These are phyloP conservation scores for Athetis lepigone DNA, from an alignment of 2,888 invertebrate genomes.

Conservation along the genomic window DNA sequence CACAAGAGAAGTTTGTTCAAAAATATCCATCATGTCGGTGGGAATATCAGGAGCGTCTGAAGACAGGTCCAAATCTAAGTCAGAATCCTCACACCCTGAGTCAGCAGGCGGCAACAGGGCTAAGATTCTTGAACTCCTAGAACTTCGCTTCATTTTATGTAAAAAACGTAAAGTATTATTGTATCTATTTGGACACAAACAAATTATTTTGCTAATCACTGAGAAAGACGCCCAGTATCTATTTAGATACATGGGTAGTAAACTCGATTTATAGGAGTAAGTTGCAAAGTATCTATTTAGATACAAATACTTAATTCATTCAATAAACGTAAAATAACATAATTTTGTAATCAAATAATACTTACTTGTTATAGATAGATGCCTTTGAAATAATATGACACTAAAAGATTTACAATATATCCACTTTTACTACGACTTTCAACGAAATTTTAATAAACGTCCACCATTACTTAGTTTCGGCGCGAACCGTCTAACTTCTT, in stretches of 20 bases:
- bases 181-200: too few species aligned
- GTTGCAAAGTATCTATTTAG: conserved; percentile 18
- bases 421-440: not conserved
- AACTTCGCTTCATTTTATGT: conserved; percentile 7
- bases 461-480: not conserved
- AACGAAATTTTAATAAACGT: not conserved
- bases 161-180: not conserved
- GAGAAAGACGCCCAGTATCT: conserved; percentile 15
- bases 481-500: conserved; percentile 3
- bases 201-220: conserved; percentile 2
- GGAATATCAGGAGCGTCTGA: conserved; percentile 10
- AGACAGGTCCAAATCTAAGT: conserved; percentile 13
- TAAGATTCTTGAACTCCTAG: conserved; percentile 2
- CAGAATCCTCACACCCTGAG: conserved; percentile 13
- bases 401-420: conserved; percentile 1
- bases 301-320: conserved; percentile 10
- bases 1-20: not conserved
- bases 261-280: conserved; percentile 13
- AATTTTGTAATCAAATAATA: conserved; percentile 11
- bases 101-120: conserved; percentile 4
- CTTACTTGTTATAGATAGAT: conserved; percentile 9
- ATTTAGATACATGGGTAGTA: conserved; percentile 9
- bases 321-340: conserved; percentile 7
- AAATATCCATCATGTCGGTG: conserved; percentile 5
- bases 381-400: conserved; percentile 3